Percentiles rank a stretch among this genome's conserved stretches.
Conservation (phyloP, 2,113 vertebrate genomes). For the Pavo muticus region DNA sequence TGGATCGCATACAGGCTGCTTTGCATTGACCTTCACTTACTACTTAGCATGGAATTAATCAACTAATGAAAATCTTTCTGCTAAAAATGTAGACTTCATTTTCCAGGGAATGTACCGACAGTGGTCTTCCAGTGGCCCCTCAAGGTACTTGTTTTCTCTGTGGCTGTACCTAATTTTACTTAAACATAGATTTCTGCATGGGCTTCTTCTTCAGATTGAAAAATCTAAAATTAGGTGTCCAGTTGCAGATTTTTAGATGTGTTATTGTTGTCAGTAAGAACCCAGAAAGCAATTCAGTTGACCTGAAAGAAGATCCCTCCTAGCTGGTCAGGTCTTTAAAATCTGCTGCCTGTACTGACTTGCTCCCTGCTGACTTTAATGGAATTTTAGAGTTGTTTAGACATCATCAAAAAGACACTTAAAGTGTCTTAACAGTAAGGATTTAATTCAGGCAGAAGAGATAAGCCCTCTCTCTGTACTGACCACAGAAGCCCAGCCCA, state of each 20-base stretch:
- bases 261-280: neutral
- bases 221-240: neutral
- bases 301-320: neutral
- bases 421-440: neutral
- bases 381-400: neutral
- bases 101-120: neutral
- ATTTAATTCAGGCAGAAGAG: neutral
- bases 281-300: neutral
- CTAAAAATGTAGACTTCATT: neutral
- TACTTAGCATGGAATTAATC: conserved; percentile 11
- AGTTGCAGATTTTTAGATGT: neutral
- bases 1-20: neutral
- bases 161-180: neutral
- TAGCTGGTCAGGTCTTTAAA: neutral
- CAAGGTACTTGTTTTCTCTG: neutral
- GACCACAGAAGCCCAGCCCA: neutral
- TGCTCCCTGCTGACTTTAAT: neutral
- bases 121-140: neutral
- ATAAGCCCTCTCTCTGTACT: accelerated
- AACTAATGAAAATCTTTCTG: neutral
- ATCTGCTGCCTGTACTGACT: neutral
- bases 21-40: conserved; percentile 7
- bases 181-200: neutral
- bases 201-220: neutral
- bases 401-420: neutral